These are phyloP conservation scores for Melieria omissa DNA, from an alignment of 2,888 invertebrate species.

Conservation along the genomic window DNA sequence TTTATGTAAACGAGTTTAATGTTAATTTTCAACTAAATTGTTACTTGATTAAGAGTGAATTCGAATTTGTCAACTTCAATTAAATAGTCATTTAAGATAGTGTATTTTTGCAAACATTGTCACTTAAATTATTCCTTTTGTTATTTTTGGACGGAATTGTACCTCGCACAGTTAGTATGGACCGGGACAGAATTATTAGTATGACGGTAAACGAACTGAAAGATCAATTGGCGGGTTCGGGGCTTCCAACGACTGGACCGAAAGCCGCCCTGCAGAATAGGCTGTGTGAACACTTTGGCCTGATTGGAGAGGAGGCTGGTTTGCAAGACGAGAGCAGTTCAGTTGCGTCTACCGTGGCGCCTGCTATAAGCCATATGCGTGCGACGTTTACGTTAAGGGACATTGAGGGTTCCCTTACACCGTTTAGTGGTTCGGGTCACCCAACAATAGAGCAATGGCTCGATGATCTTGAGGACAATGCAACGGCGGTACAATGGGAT, in stretches of 20 bases:
- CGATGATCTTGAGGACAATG: conserved; percentile 8
- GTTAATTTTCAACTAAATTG: too few species aligned
- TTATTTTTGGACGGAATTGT: too few species aligned
- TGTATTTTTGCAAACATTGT: too few species aligned
- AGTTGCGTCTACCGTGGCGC: neutral
- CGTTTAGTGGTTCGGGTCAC: conserved; percentile 11
- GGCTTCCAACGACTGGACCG: conserved; percentile 12
- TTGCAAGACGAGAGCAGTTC: neutral
- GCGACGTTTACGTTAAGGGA: conserved; percentile 12
- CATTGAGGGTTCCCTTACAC: conserved; percentile 3
- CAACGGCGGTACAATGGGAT: conserved; percentile 6
- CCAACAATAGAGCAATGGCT: too few species aligned
- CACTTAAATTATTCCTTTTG: too few species aligned
- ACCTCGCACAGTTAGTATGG: too few species aligned
- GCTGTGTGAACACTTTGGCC: neutral
- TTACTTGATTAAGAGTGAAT: too few species aligned
- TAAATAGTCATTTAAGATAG: too few species aligned
- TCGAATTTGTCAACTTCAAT: too few species aligned
- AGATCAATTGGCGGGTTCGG: neutral
- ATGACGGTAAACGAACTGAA: too few species aligned
- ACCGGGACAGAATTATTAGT: too few species aligned
- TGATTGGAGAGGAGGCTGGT: conserved; percentile 10
- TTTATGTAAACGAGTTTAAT: too few species aligned
- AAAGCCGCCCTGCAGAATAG: conserved; percentile 6
- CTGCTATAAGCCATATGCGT: neutral